phyloP scores from a whole-genome alignment of 2,797 vertebrate genomes.

The Sebastes minor region DNA sequence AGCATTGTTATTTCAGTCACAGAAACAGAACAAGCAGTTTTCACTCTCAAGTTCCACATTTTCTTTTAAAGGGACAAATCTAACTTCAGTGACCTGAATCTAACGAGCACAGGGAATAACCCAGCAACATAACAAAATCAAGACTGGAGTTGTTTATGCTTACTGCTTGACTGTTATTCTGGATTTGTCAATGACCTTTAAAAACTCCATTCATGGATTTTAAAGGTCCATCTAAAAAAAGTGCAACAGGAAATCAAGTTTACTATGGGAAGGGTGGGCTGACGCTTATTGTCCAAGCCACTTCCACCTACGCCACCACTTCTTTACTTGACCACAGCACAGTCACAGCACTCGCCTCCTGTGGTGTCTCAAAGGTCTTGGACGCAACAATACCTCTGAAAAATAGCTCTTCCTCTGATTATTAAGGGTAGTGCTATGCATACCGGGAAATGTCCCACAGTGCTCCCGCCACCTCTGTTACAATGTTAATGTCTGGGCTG shows the following conservation, averaged over 20 bases:
- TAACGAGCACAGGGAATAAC: background rate
- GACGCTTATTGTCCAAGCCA: constrained; percentile 75
- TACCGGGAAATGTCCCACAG: constrained; percentile 63
- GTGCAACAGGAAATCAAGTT: constrained; percentile 69
- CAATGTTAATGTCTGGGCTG: constrained; percentile 58
- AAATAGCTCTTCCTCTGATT: constrained; percentile 80
- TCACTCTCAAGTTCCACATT: background rate
- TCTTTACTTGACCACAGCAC: constrained; percentile 62
- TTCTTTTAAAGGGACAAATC: constrained; percentile 26
- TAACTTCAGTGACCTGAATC: constrained; percentile 12
- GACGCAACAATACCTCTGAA: constrained; percentile 73
- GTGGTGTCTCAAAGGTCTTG: constrained; percentile 75
- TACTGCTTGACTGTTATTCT: background rate
- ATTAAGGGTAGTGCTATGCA: constrained; percentile 58
- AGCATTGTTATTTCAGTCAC: constrained; percentile 34
- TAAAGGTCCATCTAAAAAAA: constrained; percentile 51
- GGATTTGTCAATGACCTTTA: constrained; percentile 66
- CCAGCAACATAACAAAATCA: background rate
- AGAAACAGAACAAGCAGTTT: constrained; percentile 9
- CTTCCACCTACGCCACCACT: constrained; percentile 77
- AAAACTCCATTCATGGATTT: constrained; percentile 74
- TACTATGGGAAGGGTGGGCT: constrained; percentile 76
- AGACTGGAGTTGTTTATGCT: background rate
- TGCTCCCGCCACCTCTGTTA: constrained; percentile 40
- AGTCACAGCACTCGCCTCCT: constrained; percentile 65